These are phyloP conservation scores for Agrotis segetum DNA, from an alignment of 2,888 invertebrate species.

Conservation along the genomic window DNA sequence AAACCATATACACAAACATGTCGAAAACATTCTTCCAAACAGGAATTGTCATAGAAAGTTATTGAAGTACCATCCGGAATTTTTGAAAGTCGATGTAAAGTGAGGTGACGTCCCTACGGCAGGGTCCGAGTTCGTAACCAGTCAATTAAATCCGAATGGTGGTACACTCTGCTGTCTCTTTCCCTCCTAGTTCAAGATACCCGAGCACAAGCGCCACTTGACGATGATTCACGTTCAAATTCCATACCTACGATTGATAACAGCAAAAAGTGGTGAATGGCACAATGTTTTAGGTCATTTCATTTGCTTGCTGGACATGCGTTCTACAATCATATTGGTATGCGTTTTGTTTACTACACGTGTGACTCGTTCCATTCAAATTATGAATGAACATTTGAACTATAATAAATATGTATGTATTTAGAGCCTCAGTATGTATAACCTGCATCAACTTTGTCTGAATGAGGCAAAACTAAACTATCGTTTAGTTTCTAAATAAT, in stretches of 20 bases:
- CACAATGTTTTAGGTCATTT: slow-evolving; percentile 84
- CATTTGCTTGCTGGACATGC: slow-evolving; percentile 81
- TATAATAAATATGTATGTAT: slow-evolving; percentile 18
- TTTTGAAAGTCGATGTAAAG: slow-evolving; percentile 88
- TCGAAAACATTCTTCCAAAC: slow-evolving; percentile 74
- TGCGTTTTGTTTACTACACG: slow-evolving; percentile 77
- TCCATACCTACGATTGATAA: slow-evolving; percentile 90
- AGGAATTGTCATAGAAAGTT: slow-evolving; percentile 78
- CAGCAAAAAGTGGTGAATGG: slow-evolving; percentile 88
- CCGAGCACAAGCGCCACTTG: slow-evolving; percentile 88
- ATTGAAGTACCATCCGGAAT: slow-evolving; percentile 84
- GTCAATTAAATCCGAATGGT: slow-evolving; percentile 90
- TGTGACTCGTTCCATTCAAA: slow-evolving; percentile 60
- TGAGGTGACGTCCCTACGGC: slow-evolving; percentile 87
- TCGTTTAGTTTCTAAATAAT: neutral
- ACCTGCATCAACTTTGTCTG: slow-evolving; percentile 12
- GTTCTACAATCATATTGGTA: slow-evolving; percentile 71
- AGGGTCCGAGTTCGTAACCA: slow-evolving; percentile 89
- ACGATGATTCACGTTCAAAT: slow-evolving; percentile 89
- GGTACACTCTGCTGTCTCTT: slow-evolving; percentile 85
- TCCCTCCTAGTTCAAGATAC: slow-evolving; percentile 83
- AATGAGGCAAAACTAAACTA: neutral
- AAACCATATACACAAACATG: slow-evolving; percentile 48
- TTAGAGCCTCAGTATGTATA: slow-evolving; percentile 19
- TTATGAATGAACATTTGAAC: slow-evolving; percentile 54